phyloP scores from a whole-genome alignment of 1,140 invertebrate genomes.

The Drosophila subobscura region DNA sequence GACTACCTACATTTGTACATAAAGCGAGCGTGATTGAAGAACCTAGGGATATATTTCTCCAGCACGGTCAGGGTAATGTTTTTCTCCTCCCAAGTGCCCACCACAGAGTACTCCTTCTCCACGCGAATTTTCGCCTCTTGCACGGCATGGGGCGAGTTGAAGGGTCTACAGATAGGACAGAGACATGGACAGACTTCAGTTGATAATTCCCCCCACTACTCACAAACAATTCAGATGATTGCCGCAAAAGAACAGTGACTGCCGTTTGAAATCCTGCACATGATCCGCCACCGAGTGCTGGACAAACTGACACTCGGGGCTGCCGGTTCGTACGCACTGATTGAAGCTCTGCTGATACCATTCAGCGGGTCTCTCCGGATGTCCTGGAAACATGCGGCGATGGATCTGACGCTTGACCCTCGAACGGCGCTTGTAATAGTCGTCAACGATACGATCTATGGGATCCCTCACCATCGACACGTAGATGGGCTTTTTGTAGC shows the following conservation, averaged over 20 bases:
- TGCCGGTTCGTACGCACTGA: slow-evolving; percentile 91
- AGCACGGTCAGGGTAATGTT: slow-evolving; percentile 92
- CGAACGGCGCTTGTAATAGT: slow-evolving; percentile 88
- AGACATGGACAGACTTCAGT: neutral
- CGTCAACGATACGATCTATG: slow-evolving; percentile 93
- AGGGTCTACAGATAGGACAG: slow-evolving; percentile 86
- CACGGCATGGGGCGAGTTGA: slow-evolving; percentile 91
- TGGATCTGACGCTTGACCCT: slow-evolving; percentile 93
- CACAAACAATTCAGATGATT: slow-evolving; percentile 93
- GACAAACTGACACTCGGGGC: slow-evolving; percentile 92
- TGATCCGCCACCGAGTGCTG: slow-evolving; percentile 90
- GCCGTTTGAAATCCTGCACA: slow-evolving; percentile 90
- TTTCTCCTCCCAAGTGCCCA: slow-evolving; percentile 93
- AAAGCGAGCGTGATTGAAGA: slow-evolving; percentile 89
- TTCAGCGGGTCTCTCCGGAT: slow-evolving; percentile 91
- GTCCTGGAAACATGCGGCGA: slow-evolving; percentile 91
- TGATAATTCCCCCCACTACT: slow-evolving; percentile 77
- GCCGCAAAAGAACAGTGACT: slow-evolving; percentile 94
- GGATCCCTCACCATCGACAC: slow-evolving; percentile 94
- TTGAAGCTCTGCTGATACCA: slow-evolving; percentile 96
- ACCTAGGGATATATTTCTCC: slow-evolving; percentile 92
- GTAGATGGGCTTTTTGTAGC: slow-evolving; percentile 91
- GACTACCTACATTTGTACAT: slow-evolving; percentile 63
- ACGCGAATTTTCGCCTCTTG: slow-evolving; percentile 92
- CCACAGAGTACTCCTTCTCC: slow-evolving; percentile 93